These are phyloP conservation scores for Ceratoteleas bidentatus DNA, from an alignment of 1,140 invertebrate genomes.

Conservation along the genomic window DNA sequence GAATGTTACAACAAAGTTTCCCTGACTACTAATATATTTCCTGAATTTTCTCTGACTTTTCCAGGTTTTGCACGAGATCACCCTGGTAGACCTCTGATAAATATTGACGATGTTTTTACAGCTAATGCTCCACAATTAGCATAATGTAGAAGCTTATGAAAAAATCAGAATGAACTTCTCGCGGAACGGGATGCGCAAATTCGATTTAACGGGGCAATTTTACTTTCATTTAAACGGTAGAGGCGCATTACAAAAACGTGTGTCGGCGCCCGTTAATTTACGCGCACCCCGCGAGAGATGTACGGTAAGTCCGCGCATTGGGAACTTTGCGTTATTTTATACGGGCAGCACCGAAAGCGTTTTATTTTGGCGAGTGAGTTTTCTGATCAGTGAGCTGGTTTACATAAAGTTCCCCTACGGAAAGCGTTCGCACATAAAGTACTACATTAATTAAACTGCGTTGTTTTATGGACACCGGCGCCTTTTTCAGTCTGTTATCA, in stretches of 20 bases:
- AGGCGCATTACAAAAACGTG: constrained; percentile 40
- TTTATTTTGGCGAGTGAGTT: constrained; percentile 48
- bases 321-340: constrained; percentile 46
- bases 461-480: constrained; percentile 13
- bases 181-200: no score
- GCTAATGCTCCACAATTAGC: no score
- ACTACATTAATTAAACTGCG: constrained; percentile 29
- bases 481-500: constrained; percentile 12
- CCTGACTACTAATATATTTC: no score
- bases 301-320: constrained; percentile 8
- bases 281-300: constrained; percentile 17
- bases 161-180: no score
- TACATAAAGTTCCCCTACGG: constrained; percentile 15
- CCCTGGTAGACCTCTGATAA: no score
- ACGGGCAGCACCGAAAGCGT: constrained; percentile 20
- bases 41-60: no score
- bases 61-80: no score
- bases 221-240: constrained; percentile 33
- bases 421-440: constrained; percentile 18
- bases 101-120: no score
- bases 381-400: constrained; percentile 51
- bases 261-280: constrained; percentile 40
- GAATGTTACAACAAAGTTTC: no score
- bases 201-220: constrained; percentile 8
- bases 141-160: no score